Conservation (phyloP, 2,797 vertebrate species). For the Fundulus diaphanus region DNA sequence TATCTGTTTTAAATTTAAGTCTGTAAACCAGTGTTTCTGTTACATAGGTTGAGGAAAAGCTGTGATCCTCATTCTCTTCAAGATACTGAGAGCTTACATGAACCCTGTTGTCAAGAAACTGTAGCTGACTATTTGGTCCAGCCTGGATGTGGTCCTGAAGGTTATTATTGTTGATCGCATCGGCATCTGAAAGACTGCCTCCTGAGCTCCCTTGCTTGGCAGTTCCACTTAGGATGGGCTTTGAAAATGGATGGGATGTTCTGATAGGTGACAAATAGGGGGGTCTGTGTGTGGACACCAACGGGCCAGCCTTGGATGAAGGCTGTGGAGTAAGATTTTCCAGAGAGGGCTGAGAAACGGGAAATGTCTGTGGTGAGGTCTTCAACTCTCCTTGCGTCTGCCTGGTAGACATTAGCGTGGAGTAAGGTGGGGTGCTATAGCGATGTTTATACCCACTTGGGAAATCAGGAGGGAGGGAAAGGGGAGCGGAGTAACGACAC, state of each 20-base stretch:
- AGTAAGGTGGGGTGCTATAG: conserved; percentile 79
- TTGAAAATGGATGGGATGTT: conserved; percentile 16
- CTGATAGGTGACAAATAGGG: conserved; percentile 17
- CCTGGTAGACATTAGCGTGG: conserved; percentile 74
- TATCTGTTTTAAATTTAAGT: conserved; percentile 52
- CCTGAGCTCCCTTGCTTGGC: conserved; percentile 17
- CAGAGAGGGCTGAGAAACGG: conserved; percentile 32
- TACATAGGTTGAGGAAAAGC: conserved; percentile 45
- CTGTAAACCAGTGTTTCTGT: conserved; percentile 71
- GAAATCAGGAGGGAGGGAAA: conserved; percentile 70
- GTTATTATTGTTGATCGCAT: conserved; percentile 44
- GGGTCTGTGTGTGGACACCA: conserved; percentile 20
- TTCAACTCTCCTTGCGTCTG: conserved; percentile 59
- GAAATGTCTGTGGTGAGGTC: conserved; percentile 31
- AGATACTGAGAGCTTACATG: conserved; percentile 39
- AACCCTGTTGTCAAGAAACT: conserved; percentile 63
- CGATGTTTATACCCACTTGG: conserved; percentile 65
- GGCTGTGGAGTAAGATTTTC: conserved; percentile 26
- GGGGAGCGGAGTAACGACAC: conserved; percentile 30
- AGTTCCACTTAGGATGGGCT: conserved; percentile 38
- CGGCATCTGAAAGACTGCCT: conserved; percentile 24
- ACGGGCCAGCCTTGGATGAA: conserved; percentile 18
- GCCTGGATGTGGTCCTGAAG: conserved; percentile 14
- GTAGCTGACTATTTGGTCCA: conserved; percentile 31
- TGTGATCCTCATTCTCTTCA: conserved; percentile 16